Base-by-base conservation (phyloP, 1,140 invertebrate species). In the Atta colombica region DNA sequence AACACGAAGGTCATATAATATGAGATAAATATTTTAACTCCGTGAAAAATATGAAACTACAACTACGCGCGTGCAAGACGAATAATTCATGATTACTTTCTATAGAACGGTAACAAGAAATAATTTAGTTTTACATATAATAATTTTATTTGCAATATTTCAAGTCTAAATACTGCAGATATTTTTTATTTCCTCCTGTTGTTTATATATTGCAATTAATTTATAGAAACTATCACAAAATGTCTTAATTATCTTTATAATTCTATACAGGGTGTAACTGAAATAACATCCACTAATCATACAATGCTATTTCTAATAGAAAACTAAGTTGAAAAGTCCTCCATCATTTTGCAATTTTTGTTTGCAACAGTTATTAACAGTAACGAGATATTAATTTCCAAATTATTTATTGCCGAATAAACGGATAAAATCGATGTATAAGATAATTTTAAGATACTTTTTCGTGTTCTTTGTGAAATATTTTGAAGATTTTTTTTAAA, bases 21-120 rank as follows among this genome's bases (percentile, higher is more conserved):
- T n/a, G 55, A 74, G 35, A 72, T 61, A 82, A 84, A 75, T 84
- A 84, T 84, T 74, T 81, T 75, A 75, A 31, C 14, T 63, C 14
- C 7, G 8, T 39, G 45, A 7, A 75, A 75, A 75, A 75, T 84
- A 25, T 49, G 58, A 75, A 84, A 75, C 45, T 84, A 63, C 51
- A 75, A 45, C 49, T 66, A 72, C 53, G 35, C 53, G 53, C 25
- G 25, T 28, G 35, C 21, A 6, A 21, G 25, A 3, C 63, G 35
- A 49, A 39, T 51, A 84, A 75, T 8, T 61, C 55, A 51, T 31
- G 7, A 31, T 69, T 82, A 72, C 80, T 75, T 84, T 84, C 80
- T 75, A 84, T 25, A 18, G n/a, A 61, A 49, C 14, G n/a, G 39
- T 21, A 61, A 45, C 39, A 0, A 61, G 68, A 49, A 82, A 82